Percentiles rank a stretch among this genome's conserved stretches.
These are phyloP conservation scores for Gallinago paraguaiae DNA, from an alignment of 2,113 vertebrate species.

Conservation along the genomic window DNA sequence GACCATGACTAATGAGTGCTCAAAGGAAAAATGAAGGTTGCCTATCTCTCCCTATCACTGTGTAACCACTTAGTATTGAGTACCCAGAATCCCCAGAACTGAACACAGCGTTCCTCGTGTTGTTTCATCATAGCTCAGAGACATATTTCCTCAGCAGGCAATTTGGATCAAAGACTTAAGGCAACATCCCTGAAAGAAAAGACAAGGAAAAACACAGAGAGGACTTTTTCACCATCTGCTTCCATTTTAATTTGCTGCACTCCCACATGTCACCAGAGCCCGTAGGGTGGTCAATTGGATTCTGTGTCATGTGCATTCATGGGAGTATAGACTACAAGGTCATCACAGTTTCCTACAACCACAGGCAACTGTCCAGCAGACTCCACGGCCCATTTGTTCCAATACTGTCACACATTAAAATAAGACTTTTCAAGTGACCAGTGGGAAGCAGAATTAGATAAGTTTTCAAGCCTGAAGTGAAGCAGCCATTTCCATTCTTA, in stretches of 20 bases:
- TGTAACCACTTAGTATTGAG: neutral
- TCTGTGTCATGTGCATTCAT: neutral
- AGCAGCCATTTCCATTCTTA: neutral
- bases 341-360: conserved; percentile 3
- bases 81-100: neutral
- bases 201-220: conserved; percentile 17
- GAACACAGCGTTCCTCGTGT: neutral
- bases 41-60: neutral
- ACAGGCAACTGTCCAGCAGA: neutral
- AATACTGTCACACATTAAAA: neutral
- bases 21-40: neutral
- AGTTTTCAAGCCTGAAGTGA: neutral
- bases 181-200: conserved; percentile 38
- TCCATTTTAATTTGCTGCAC: conserved; percentile 31
- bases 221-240: neutral
- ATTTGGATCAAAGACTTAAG: conserved; percentile 41
- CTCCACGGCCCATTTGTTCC: neutral
- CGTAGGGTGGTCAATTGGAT: neutral
- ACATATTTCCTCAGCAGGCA: conserved; percentile 26
- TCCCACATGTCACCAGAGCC: neutral
- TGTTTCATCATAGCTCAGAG: conserved; percentile 28
- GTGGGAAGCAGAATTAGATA: neutral
- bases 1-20: neutral
- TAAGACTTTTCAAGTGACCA: neutral
- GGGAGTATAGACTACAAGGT: neutral